Evolutionary conservation across 1,140 invertebrate genomes (phyloP), one percentile per base, ranked within the genome.

Genomic region (Agrypnia vestita): DNA sequence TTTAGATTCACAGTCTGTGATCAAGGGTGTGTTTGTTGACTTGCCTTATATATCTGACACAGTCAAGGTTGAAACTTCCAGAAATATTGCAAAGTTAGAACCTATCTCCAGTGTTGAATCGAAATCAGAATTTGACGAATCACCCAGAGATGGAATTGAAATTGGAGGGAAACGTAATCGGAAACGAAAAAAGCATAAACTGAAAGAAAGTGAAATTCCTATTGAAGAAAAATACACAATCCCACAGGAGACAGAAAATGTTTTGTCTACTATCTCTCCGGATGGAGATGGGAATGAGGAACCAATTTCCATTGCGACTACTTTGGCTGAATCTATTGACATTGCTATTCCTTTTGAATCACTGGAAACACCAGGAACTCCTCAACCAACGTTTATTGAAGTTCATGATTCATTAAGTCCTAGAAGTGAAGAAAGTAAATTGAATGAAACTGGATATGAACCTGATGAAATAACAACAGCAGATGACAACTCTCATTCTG

Each of bases 251-350:
- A 64, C 61, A 76, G 78, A 82, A 78, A 51, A 74, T 75, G 19
- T 46, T 78, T 12, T 78, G 69, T 46, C 76, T 73, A 44, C 80
- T 75, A 85, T 49, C 76, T 84, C 84, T 84, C 84, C 82, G 78
- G 83, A 83, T 72, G 76, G 75, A 75, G 82, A 87, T 84, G n/a
- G 78, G 71, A 84, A 81, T 56, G 73, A 82, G 56, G 81, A 86
- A 81, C 11, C 85, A 64, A 84, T 80, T 79, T 91, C 91, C 3
- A 64, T 89, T n/a, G 86, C 87, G 35, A 90, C 91, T 69, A 91
- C 90, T 77, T 86, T 93, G 55, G 90, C 87, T n/a, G 92, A 93
- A 83, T 93, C 92, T 6, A 90, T 91, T 44, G 91, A 93, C 67
- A 90, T 93, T 81, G 86, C 89, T 78, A 80, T 92, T 43, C 87